Conservation (phyloP, 2,888 invertebrate species). For the Escarpia spicata region DNA sequence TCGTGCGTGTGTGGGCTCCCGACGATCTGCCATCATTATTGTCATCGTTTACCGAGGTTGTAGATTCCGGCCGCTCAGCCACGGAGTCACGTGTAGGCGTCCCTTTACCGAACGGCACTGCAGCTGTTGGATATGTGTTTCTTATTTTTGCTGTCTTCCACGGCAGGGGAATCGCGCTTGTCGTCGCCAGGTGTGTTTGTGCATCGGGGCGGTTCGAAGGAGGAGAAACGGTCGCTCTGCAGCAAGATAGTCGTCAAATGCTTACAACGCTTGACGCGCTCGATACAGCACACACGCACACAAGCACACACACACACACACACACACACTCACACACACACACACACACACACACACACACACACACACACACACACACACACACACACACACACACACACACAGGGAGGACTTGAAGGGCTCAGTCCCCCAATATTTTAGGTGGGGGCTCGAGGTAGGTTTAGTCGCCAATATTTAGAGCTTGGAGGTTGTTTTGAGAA, state of each 20-base stretch:
- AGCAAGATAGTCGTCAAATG: background rate
- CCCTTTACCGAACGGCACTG: background rate
- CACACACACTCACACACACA: too few species aligned
- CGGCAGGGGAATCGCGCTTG: background rate
- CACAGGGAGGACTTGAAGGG: too few species aligned
- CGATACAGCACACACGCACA: too few species aligned
- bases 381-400: too few species aligned
- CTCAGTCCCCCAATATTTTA: too few species aligned
- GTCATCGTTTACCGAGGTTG: background rate
- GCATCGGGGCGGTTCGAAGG: background rate
- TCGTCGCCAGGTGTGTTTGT: background rate
- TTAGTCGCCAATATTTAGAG: too few species aligned
- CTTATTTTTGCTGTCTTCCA: background rate
- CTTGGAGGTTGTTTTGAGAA: too few species aligned
- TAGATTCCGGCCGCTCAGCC: background rate
- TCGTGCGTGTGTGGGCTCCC: background rate
- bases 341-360: too few species aligned
- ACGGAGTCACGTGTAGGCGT: background rate
- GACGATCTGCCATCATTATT: background rate
- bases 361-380: too few species aligned
- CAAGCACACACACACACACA: too few species aligned
- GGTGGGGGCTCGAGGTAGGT: too few species aligned
- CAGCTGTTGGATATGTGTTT: background rate
- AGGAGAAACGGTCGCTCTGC: background rate
- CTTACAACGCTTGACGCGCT: too few species aligned